A percentile compares a stretch with the other conserved stretches of the same genome.
phyloP scores from a whole-genome alignment of 2,797 vertebrate genomes.

The Pseudocheirus occidentalis region DNA sequence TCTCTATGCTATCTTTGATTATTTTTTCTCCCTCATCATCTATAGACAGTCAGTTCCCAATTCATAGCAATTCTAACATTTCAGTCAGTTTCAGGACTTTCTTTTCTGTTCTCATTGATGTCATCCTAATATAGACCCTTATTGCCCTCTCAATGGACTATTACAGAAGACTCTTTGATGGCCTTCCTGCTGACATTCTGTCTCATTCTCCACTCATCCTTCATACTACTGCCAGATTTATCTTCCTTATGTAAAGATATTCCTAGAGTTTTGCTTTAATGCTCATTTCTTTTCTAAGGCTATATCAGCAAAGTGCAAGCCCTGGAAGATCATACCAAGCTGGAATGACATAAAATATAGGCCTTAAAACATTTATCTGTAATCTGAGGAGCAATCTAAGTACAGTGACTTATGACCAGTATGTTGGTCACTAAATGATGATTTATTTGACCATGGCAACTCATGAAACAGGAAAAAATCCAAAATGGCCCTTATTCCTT shows the following conservation, averaged over 20 bases:
- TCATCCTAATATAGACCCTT: not conserved
- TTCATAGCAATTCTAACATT: not conserved
- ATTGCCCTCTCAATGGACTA: not conserved
- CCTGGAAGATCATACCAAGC: not conserved
- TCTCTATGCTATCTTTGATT: not conserved
- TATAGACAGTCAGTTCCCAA: not conserved
- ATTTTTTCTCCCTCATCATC: not conserved
- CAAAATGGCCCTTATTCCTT: not conserved
- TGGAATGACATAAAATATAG: not conserved
- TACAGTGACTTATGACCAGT: not conserved
- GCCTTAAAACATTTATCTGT: not conserved
- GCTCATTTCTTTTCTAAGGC: not conserved
- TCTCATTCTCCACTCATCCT: not conserved
- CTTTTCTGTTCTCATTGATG: not conserved
- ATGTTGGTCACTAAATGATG: not conserved
- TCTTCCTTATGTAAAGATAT: not conserved
- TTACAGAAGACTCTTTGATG: not conserved
- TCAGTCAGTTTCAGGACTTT: not conserved
- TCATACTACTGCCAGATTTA: not conserved
- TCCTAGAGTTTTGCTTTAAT: not conserved
- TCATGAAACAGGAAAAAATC: not conserved
- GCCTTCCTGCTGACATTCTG: not conserved
- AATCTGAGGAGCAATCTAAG: not conserved
- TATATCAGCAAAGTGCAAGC: not conserved
- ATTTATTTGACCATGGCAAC: not conserved